Percentiles rank a stretch among this genome's conserved stretches.
Evolutionary conservation across 1,140 invertebrate species (phyloP).

Genomic region (Atopsyche davidsoni): DNA sequence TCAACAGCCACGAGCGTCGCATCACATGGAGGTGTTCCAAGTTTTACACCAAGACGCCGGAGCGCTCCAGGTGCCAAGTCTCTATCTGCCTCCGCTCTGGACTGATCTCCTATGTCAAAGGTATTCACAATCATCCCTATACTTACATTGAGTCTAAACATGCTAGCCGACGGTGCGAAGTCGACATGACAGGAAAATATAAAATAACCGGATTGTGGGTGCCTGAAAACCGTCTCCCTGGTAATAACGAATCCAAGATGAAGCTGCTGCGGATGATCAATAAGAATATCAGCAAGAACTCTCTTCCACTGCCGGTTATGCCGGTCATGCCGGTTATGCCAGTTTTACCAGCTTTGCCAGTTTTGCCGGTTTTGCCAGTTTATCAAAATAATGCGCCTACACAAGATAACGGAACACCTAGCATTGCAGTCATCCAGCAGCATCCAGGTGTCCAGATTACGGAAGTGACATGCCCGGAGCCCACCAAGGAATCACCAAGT

Average conservation of each 20-base stretch:
- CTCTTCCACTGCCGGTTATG: background rate
- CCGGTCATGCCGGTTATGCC: too few species aligned
- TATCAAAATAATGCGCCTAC: too few species aligned
- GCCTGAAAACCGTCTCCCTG: background rate
- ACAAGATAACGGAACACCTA: too few species aligned
- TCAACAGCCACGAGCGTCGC: conserved; percentile 42
- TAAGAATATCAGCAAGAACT: background rate
- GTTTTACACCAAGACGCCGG: conserved; percentile 42
- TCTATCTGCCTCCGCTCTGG: conserved; percentile 44
- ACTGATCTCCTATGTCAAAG: conserved; percentile 42
- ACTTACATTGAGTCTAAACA: conserved; percentile 46
- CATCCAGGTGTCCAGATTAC: too few species aligned
- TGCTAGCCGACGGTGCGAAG: conserved; percentile 42
- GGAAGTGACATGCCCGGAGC: too few species aligned
- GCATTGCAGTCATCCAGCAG: too few species aligned
- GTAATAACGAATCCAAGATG: conserved; percentile 8
- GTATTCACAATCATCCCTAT: conserved; percentile 42
- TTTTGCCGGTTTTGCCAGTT: too few species aligned
- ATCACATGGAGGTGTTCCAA: conserved; percentile 46
- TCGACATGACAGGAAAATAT: conserved; percentile 47
- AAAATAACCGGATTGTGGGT: conserved; percentile 36
- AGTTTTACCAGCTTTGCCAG: too few species aligned
- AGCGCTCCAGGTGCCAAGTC: conserved; percentile 39
- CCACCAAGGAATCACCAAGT: too few species aligned
- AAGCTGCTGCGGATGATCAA: background rate